Conservation (phyloP, 2,797 vertebrate species). For the Rhadinocentrus ornatus region DNA sequence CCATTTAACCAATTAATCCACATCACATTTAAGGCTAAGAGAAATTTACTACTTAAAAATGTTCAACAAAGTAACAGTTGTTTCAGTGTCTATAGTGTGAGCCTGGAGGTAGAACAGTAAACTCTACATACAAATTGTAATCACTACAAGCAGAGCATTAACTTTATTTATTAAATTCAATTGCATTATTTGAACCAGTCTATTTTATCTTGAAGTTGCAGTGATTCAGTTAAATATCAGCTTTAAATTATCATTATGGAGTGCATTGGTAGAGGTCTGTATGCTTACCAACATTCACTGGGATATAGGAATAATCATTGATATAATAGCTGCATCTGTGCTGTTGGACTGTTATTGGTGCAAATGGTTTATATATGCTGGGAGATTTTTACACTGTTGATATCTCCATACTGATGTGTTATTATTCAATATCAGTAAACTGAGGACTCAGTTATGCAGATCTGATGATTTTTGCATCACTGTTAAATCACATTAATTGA, state of each 20-base stretch:
- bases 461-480: background rate
- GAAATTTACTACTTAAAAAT: background rate
- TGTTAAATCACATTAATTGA: conserved; percentile 3
- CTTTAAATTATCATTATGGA: background rate
- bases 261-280: background rate
- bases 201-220: conserved; percentile 5
- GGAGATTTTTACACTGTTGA: no score
- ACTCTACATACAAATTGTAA: conserved; percentile 1
- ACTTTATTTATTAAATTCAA: background rate
- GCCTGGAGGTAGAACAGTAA: background rate
- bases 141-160: background rate
- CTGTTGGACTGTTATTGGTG: no score
- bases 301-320: no score
- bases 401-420: no score
- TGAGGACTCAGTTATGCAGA: background rate
- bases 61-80: background rate
- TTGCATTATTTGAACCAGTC: background rate
- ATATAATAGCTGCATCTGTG: no score
- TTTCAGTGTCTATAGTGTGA: background rate
- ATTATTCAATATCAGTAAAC: no score
- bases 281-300: no score
- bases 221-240: background rate
- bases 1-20: background rate
- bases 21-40: background rate
- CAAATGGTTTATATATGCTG: no score